phyloP scores from a whole-genome alignment of 2,797 vertebrate species.

The Rousettus madagascariensis region DNA sequence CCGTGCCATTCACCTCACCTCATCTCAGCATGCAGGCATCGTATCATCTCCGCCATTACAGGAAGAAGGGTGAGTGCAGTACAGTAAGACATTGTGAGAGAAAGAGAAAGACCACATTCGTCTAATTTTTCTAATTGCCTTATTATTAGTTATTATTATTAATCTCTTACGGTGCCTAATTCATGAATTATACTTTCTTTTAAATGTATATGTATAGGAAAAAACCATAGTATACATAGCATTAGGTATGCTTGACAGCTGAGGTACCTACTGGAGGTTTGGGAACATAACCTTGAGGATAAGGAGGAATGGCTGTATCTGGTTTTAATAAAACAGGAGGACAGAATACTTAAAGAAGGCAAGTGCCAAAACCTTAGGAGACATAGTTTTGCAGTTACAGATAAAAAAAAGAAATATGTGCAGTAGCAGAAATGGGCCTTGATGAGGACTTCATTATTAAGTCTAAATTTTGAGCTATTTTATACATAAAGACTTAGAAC shows the following conservation, averaged over 20 bases:
- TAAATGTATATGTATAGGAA: neutral
- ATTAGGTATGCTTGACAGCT: neutral
- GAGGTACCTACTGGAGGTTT: no score
- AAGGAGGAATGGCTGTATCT: neutral
- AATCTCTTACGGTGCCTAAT: neutral
- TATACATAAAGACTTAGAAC: neutral
- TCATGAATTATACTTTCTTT: neutral
- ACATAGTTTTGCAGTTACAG: neutral
- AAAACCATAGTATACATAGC: neutral
- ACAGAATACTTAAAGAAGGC: constrained; percentile 18
- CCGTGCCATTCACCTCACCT: neutral
- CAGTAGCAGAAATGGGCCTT: neutral
- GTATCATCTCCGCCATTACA: neutral
- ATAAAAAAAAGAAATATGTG: neutral
- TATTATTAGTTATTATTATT: neutral
- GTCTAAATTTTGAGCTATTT: neutral
- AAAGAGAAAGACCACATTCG: neutral
- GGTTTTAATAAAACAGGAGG: neutral
- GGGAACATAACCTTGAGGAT: neutral
- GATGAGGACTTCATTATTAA: neutral
- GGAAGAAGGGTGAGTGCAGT: neutral
- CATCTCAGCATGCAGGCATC: neutral
- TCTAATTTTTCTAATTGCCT: neutral
- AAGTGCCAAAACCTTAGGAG: constrained; percentile 14
- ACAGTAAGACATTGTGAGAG: neutral